A percentile compares a stretch with the other conserved stretches of the same genome.
These are phyloP conservation scores for Rachycentron canadum DNA, from an alignment of 2,797 vertebrate species.

Conservation along the genomic window DNA sequence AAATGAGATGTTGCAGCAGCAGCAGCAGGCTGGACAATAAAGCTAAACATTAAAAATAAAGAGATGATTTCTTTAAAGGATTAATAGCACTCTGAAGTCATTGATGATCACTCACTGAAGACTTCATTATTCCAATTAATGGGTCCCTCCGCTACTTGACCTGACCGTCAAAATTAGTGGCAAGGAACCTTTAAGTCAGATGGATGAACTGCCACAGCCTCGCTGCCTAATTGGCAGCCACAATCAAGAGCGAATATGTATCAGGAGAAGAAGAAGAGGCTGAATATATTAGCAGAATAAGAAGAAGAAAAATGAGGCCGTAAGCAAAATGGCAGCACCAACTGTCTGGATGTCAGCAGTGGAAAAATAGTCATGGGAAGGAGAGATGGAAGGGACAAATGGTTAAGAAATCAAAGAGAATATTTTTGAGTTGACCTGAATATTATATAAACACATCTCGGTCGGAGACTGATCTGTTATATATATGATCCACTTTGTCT, in stretches of 20 bases:
- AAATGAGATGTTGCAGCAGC: slow-evolving; percentile 78
- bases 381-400: slow-evolving; percentile 29
- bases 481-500: slow-evolving; percentile 12
- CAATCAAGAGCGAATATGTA: slow-evolving; percentile 78
- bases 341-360: slow-evolving; percentile 59
- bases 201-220: slow-evolving; percentile 78
- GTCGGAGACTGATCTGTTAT: background rate
- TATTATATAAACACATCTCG: slow-evolving; percentile 3
- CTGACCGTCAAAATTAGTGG: slow-evolving; percentile 80
- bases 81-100: slow-evolving; percentile 78
- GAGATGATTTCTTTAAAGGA: slow-evolving; percentile 79
- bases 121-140: slow-evolving; percentile 88
- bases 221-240: slow-evolving; percentile 76
- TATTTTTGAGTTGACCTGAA: slow-evolving; percentile 41
- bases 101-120: slow-evolving; percentile 82
- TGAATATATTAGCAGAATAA: slow-evolving; percentile 67
- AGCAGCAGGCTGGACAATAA: slow-evolving; percentile 70
- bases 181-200: slow-evolving; percentile 83
- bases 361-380: slow-evolving; percentile 62
- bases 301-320: slow-evolving; percentile 69
- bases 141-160: slow-evolving; percentile 83
- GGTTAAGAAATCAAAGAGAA: slow-evolving; percentile 44
- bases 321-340: slow-evolving; percentile 64
- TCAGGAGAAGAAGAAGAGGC: slow-evolving; percentile 69
- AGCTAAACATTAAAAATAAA: slow-evolving; percentile 80